A percentile compares a stretch with the other conserved stretches of the same genome.
Evolutionary conservation across 2,888 invertebrate species (phyloP).

Genomic region (Phortica magna): DNA sequence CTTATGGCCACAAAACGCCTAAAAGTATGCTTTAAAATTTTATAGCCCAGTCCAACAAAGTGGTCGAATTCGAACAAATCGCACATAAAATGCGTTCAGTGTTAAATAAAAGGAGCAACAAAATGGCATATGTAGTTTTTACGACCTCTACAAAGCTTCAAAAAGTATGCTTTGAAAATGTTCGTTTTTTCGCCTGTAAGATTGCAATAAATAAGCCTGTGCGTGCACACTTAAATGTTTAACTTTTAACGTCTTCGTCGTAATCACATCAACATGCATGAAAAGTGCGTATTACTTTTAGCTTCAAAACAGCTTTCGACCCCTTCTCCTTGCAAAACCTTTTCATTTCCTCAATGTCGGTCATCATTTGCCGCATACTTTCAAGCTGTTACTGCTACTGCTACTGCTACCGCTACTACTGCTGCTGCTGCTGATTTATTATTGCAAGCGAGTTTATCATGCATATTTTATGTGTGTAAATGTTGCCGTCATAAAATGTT

Average conservation of each 20-base stretch:
- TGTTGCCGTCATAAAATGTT: constrained; percentile 69
- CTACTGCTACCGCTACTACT: not conserved
- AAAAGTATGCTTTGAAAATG: constrained; percentile 50
- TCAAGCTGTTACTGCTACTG: constrained; percentile 45
- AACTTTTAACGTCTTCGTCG: constrained; percentile 67
- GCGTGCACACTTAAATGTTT: constrained; percentile 50
- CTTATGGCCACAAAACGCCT: not conserved
- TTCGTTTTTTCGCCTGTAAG: constrained; percentile 29
- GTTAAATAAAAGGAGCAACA: not conserved
- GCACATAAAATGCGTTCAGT: not conserved
- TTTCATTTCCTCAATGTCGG: not conserved
- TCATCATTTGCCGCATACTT: constrained; percentile 36
- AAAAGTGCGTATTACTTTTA: constrained; percentile 33
- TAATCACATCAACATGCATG: constrained; percentile 64
- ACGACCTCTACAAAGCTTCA: constrained; percentile 9
- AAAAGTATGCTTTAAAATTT: constrained; percentile 28
- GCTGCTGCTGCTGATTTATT: constrained; percentile 64
- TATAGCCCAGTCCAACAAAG: not conserved
- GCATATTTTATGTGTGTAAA: constrained; percentile 73
- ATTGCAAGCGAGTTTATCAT: constrained; percentile 72
- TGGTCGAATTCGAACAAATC: not conserved
- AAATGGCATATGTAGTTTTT: not conserved
- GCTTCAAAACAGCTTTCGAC: constrained; percentile 48
- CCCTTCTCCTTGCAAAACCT: constrained; percentile 29
- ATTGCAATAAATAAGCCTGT: constrained; percentile 51